A percentile compares a stretch with the other conserved stretches of the same genome.
Evolutionary conservation across 92 coral and sea anemone genomes (phyloP).

Genomic region (Phymanthus crucifer): DNA sequence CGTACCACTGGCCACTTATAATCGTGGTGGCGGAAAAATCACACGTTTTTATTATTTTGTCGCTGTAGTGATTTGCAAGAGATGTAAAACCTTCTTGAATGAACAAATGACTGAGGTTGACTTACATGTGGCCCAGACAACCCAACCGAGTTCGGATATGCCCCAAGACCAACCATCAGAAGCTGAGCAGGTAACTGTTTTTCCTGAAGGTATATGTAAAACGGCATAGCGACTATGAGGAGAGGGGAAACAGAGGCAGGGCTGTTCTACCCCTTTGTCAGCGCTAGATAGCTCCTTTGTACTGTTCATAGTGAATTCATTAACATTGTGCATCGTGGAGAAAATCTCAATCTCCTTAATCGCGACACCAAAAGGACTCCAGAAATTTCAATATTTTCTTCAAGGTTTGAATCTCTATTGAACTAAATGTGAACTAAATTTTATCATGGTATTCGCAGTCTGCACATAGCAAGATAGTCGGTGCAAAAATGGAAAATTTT

Average conservation of each 20-base stretch:
- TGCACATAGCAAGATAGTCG: not conserved
- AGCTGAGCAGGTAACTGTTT: not conserved
- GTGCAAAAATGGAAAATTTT: not conserved
- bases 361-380: not conserved
- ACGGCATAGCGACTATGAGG: not conserved
- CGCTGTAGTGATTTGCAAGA: not conserved
- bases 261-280: not conserved
- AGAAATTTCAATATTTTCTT: not conserved
- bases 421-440: too few species aligned
- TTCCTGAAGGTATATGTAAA: not conserved
- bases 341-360: not conserved
- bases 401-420: not conserved
- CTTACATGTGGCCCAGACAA: not conserved
- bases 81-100: not conserved
- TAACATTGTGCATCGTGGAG: not conserved
- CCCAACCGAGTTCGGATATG: not conserved
- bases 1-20: too few species aligned
- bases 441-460: not conserved
- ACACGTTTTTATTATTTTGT: not conserved
- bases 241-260: not conserved
- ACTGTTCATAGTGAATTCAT: not conserved
- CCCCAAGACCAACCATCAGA: not conserved
- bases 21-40: too few species aligned
- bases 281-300: constrained; percentile 4
- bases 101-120: not conserved